Evolutionary conservation across 1,140 invertebrate species (phyloP).

Genomic region (Sinella curviseta): DNA sequence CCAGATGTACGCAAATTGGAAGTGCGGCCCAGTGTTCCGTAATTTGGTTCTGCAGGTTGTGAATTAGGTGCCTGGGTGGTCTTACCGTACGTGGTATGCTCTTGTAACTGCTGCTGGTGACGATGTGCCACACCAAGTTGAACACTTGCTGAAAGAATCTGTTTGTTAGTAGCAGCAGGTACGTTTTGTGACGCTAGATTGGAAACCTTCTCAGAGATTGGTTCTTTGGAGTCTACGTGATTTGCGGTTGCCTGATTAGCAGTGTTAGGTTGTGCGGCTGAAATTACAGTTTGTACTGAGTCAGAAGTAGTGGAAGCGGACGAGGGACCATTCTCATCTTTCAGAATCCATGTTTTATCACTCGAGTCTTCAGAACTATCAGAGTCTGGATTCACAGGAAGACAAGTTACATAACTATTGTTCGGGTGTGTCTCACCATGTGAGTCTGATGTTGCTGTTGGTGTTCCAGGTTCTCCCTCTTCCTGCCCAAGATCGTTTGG

Average conservation of each 20-base stretch:
- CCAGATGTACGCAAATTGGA: conserved; percentile 18
- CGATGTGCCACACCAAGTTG: conserved; percentile 17
- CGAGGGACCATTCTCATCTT: conserved; percentile 52
- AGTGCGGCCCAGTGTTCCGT: conserved; percentile 36
- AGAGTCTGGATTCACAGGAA: conserved; percentile 52
- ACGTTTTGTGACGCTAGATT: conserved; percentile 50
- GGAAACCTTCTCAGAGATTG: background rate
- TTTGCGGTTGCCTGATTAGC: conserved; percentile 38
- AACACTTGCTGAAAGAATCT: conserved; percentile 35
- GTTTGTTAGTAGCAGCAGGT: conserved; percentile 54
- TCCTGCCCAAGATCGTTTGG: conserved; percentile 73
- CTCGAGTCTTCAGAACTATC: conserved; percentile 54
- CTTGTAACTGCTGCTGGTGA: conserved; percentile 54
- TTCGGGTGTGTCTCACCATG: conserved; percentile 61
- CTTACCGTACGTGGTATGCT: background rate
- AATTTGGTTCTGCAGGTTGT: conserved; percentile 17
- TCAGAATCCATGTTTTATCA: conserved; percentile 54
- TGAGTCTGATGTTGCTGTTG: conserved; percentile 79
- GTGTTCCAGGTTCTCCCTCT: conserved; percentile 66
- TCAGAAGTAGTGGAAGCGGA: conserved; percentile 28
- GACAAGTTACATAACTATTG: conserved; percentile 51
- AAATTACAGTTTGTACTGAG: conserved; percentile 20
- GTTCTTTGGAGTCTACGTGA: conserved; percentile 32
- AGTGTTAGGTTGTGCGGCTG: conserved; percentile 8
- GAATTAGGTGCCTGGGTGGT: background rate